phyloP scores from a whole-genome alignment of 2,113 vertebrate genomes.

The Sisor rabdophorus region DNA sequence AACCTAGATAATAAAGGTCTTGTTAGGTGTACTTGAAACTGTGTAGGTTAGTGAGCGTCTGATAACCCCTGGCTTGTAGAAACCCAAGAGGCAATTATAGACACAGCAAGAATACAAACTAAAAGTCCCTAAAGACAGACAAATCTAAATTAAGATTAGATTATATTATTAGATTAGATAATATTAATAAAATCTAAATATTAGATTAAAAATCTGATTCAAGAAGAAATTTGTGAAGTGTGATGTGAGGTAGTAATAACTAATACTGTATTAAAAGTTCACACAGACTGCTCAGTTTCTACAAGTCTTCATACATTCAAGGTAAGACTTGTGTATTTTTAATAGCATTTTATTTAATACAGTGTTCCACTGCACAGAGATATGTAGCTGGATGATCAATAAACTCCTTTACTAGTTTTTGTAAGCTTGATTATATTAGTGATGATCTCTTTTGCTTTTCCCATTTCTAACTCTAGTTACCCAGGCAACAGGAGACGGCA shows the following conservation, averaged over 20 bases:
- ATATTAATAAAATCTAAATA: too few species aligned
- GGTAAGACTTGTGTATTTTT: not conserved
- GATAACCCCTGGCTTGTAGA: too few species aligned
- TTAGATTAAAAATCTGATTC: not conserved
- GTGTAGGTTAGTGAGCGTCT: too few species aligned
- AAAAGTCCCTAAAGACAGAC: not conserved
- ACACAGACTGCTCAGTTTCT: not conserved
- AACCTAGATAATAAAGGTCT: too few species aligned
- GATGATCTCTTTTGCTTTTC: slow-evolving; percentile 23
- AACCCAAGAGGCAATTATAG: too few species aligned
- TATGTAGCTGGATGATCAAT: not conserved
- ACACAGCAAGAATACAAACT: too few species aligned
- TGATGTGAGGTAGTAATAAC: not conserved
- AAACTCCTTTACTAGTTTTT: not conserved
- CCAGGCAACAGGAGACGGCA: slow-evolving; percentile 46
- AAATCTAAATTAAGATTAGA: too few species aligned
- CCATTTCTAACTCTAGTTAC: slow-evolving; percentile 32
- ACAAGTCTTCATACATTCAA: not conserved
- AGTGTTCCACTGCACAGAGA: not conserved
- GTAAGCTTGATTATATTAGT: not conserved
- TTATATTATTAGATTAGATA: too few species aligned
- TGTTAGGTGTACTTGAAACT: too few species aligned
- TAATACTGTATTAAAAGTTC: not conserved
- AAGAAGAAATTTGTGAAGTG: too few species aligned
- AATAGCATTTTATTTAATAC: not conserved